Percentiles rank a stretch among this genome's conserved stretches.
These are phyloP conservation scores for Morone chrysops DNA, from an alignment of 2,113 vertebrate genomes.

Conservation along the genomic window DNA sequence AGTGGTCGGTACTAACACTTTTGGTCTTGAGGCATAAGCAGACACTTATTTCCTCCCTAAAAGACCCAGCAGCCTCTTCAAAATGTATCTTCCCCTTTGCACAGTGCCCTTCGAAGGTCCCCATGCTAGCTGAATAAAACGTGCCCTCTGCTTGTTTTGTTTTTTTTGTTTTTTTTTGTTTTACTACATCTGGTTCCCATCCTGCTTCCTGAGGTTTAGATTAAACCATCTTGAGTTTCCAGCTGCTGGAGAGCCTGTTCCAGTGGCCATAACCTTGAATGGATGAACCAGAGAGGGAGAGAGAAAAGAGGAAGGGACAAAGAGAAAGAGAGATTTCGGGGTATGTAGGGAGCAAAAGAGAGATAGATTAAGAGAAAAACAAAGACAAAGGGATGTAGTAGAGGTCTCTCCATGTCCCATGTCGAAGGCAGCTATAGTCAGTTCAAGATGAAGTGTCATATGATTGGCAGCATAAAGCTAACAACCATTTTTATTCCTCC, in stretches of 20 bases:
- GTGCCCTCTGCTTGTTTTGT: slow-evolving; percentile 45
- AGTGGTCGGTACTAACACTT: neutral
- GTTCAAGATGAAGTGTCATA: slow-evolving; percentile 19
- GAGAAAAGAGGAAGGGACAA: neutral
- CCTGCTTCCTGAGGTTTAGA: slow-evolving; percentile 68
- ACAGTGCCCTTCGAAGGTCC: slow-evolving; percentile 53
- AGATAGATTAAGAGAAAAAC: slow-evolving; percentile 1
- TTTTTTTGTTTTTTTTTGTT: slow-evolving; percentile 1
- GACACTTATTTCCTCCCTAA: slow-evolving; percentile 7
- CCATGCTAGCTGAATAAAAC: slow-evolving; percentile 32
- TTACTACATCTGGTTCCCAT: slow-evolving; percentile 71
- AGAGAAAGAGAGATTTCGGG: slow-evolving; percentile 29
- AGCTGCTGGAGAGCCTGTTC: slow-evolving; percentile 64
- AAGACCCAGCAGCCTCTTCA: slow-evolving; percentile 18
- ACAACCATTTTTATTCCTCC: slow-evolving; percentile 4
- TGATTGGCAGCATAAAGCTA: slow-evolving; percentile 16
- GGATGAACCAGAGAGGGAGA: slow-evolving; percentile 59
- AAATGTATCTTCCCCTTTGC: slow-evolving; percentile 21
- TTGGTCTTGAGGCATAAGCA: slow-evolving; percentile 23
- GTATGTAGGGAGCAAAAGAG: slow-evolving; percentile 24
- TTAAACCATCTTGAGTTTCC: slow-evolving; percentile 69
- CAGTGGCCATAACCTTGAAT: slow-evolving; percentile 66
- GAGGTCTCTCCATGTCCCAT: neutral
- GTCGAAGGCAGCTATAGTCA: neutral
- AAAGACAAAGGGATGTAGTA: slow-evolving; percentile 25